These are phyloP conservation scores for Neotragus moschatus DNA, from an alignment of 2,113 vertebrate species.

Conservation along the genomic window DNA sequence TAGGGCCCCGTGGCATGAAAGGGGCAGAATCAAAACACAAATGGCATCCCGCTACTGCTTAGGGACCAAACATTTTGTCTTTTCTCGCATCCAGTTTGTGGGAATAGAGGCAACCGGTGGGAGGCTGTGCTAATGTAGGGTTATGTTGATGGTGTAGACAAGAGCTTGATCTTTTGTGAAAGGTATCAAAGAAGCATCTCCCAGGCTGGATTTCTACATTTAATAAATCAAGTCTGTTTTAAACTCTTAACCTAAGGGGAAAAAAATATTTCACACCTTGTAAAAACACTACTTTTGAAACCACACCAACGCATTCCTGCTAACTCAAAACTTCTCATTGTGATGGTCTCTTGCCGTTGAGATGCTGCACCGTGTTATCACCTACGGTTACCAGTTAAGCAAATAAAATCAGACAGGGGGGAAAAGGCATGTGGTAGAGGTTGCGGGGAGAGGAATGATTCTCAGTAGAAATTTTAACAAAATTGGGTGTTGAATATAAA, in stretches of 20 bases:
- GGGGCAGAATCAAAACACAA: neutral
- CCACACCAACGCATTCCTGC: neutral
- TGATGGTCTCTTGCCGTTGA: neutral
- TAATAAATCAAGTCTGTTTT: conserved; percentile 2
- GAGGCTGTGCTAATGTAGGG: neutral
- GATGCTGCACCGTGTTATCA: neutral
- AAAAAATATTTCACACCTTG: neutral
- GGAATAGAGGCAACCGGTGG: neutral
- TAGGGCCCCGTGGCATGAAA: neutral
- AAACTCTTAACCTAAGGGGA: neutral
- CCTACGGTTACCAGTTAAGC: neutral
- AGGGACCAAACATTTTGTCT: neutral
- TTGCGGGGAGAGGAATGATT: neutral
- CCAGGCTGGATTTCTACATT: neutral
- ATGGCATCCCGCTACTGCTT: neutral
- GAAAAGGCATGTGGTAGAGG: neutral
- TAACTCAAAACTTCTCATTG: neutral
- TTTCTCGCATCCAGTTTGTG: neutral
- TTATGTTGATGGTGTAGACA: neutral
- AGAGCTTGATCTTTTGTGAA: neutral
- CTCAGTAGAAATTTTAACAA: neutral
- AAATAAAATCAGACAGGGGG: neutral
- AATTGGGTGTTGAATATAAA: neutral
- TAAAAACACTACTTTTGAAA: conserved; percentile 1
- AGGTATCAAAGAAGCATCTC: neutral